Percentiles rank a stretch among this genome's conserved stretches.
Conservation (phyloP, 2,113 vertebrate species). For the Kryptolebias marmoratus region DNA sequence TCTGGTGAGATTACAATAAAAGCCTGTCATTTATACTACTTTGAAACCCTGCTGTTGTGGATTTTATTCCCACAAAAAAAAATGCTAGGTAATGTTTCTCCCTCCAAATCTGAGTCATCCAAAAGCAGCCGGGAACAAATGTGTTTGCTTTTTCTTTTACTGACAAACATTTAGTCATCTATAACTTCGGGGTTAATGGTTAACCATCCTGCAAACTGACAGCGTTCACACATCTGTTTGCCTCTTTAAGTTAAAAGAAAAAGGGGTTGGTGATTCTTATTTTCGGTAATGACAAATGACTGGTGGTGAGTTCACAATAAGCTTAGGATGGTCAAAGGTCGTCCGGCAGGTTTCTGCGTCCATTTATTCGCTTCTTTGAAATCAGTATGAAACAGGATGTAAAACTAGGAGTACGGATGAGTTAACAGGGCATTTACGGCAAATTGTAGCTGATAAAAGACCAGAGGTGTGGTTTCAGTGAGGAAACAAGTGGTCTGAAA, state of each 20-base stretch:
- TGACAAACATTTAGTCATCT: not conserved
- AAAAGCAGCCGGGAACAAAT: not conserved
- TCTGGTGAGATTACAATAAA: constrained; percentile 10
- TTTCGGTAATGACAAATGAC: not conserved
- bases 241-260: not conserved
- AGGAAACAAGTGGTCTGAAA: not conserved
- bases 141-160: not conserved
- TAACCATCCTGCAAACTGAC: too few species aligned
- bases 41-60: constrained; percentile 5
- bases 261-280: not conserved
- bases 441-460: not conserved
- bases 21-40: not conserved
- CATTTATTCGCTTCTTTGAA: constrained; percentile 1
- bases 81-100: not conserved
- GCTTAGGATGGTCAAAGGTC: constrained; percentile 5
- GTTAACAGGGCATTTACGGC: not conserved
- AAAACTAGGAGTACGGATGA: not conserved
- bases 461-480: not conserved
- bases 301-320: not conserved
- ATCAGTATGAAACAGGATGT: constrained; percentile 19
- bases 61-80: constrained; percentile 17
- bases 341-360: not conserved
- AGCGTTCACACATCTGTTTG: not conserved
- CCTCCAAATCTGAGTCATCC: not conserved
- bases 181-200: not conserved